Base-by-base conservation (phyloP, 2,113 vertebrate species). In the Eclectus roratus region DNA sequence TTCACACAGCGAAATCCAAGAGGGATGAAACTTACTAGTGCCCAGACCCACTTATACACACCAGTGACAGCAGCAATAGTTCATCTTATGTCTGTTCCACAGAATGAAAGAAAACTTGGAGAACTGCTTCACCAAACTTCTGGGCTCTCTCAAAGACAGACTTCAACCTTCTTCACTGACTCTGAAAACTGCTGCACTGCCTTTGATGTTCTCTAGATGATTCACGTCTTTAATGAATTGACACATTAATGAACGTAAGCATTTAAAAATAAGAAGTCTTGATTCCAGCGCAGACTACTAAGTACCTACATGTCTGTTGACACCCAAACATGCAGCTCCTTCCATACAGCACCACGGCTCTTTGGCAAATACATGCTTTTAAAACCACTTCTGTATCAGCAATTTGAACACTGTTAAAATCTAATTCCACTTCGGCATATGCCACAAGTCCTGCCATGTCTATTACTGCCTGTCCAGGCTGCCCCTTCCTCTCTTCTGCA, bases 1-100 rank as follows among this genome's bases (percentile, higher is more conserved):
- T 85, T 79, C 78, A 47, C 33, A 33, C 1, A 25, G 29, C 5
- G 68, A 47, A 73, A 56, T 8, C 28, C 13, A 52, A 39, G 20
- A 87, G 8, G 29, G 37, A 13, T 47, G 27, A 52, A 82, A 64
- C 5, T 19, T n/a, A 46, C 17, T 2, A 52, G 46, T 21, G 24
- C 29, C 49, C 28, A 74, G 43, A 61, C 21, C n/a, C 37, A 25
- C 17, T 43, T 19, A 33, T 1, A 21, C 4, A 25, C 14, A 52
- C 9, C 69, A 85, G 9, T 17, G 17, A 55, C 2, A 65, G 63
- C 2, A n/a, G 23, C 46, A 43, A 47, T n/a, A 80, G 31, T 29
- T 52, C 39, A 43, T 29, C 20, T 65, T 53, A 13, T 0, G 0
- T n/a, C 33, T 65, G 35, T 31, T 18, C 27, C 33, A 44, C 0